Conservation (phyloP, 2,888 invertebrate genomes). For the Empis stercorea region DNA sequence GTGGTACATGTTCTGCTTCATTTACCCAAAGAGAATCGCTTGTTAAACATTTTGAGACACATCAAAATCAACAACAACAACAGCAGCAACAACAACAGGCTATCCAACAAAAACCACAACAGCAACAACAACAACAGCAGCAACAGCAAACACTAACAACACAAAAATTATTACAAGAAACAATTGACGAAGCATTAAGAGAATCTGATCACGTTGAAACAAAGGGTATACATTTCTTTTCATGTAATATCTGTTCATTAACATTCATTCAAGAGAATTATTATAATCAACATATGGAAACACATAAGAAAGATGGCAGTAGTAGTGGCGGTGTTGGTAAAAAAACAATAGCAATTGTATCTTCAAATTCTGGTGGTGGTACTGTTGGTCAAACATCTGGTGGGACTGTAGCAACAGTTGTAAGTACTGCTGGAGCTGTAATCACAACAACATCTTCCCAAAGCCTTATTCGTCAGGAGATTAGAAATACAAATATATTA, state of each 20-base stretch:
- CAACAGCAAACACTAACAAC: slow-evolving; percentile 27
- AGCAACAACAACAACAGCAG: slow-evolving; percentile 7
- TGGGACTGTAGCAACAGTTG: slow-evolving; percentile 10
- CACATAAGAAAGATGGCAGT: slow-evolving; percentile 25
- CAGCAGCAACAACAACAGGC: slow-evolving; percentile 7
- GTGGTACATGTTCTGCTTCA: slow-evolving; percentile 33
- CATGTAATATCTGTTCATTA: slow-evolving; percentile 36
- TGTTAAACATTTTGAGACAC: slow-evolving; percentile 36
- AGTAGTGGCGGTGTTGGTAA: neutral
- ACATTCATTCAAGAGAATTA: slow-evolving; percentile 37
- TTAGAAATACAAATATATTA: slow-evolving; percentile 20
- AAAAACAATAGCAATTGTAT: neutral
- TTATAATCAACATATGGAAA: slow-evolving; percentile 37
- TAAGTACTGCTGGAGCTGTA: slow-evolving; percentile 11
- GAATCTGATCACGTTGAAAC: slow-evolving; percentile 24
- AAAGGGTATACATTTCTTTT: slow-evolving; percentile 35
- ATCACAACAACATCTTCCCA: slow-evolving; percentile 11
- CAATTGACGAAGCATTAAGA: slow-evolving; percentile 36
- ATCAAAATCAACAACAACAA: slow-evolving; percentile 21
- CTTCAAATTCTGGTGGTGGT: slow-evolving; percentile 7
- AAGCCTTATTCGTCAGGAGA: slow-evolving; percentile 15
- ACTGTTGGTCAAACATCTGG: slow-evolving; percentile 9
- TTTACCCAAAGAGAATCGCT: slow-evolving; percentile 34
- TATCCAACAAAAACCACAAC: slow-evolving; percentile 8
- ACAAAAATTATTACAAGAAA: slow-evolving; percentile 35